Evolutionary conservation across 2,113 vertebrate species (phyloP).

Genomic region (Rousettus leschenaultii): DNA sequence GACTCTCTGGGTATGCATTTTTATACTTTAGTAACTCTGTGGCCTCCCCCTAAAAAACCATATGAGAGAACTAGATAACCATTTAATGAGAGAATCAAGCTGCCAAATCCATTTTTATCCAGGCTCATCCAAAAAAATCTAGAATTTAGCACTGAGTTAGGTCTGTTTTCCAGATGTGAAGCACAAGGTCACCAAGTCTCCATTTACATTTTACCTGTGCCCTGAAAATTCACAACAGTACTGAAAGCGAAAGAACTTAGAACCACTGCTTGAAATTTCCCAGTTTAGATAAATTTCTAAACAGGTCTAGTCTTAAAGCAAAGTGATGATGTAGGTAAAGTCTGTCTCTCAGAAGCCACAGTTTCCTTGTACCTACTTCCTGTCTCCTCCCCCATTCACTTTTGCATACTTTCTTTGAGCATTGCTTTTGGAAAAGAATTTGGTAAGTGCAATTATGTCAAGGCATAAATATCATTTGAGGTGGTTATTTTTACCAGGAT

Average conservation of each 20-base stretch:
- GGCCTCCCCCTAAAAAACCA: not conserved
- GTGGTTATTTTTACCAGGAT: not conserved
- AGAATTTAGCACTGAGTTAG: not conserved
- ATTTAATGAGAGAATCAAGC: not conserved
- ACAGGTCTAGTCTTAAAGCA: not conserved
- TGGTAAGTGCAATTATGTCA: not conserved
- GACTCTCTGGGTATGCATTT: not conserved
- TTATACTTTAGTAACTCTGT: not conserved
- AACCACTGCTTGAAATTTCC: not conserved
- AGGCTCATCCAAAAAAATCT: not conserved
- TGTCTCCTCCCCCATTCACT: not conserved
- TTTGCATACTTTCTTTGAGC: not conserved
- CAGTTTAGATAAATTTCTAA: not conserved
- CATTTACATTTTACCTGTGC: not conserved
- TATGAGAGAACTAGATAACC: not conserved
- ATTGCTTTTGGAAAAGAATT: not conserved
- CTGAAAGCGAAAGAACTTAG: not conserved
- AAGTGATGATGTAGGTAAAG: not conserved
- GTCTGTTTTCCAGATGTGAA: not conserved
- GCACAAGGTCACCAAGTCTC: not conserved
- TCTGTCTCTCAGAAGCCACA: not conserved
- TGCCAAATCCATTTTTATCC: not conserved
- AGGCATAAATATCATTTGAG: not conserved
- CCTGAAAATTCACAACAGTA: not conserved
- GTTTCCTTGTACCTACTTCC: not conserved